Conservation (phyloP, 2,113 vertebrate species). For the Anoura caudifer region DNA sequence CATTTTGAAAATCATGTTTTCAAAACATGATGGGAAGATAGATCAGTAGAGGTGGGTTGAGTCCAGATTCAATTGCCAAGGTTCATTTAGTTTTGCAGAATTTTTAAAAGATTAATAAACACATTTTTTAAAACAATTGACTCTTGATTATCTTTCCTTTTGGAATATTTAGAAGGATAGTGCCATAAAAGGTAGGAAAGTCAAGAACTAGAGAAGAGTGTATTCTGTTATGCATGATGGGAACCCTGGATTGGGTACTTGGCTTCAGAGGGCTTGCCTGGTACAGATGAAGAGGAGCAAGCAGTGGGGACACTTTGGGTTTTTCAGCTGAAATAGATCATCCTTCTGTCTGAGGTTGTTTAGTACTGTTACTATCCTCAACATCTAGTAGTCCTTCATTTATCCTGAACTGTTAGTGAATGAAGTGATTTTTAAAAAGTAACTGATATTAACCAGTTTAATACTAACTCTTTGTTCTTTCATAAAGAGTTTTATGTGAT, state of each 20-base stretch:
- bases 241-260: background rate
- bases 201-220: background rate
- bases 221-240: background rate
- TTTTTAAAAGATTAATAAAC: background rate
- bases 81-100: background rate
- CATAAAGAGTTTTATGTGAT: background rate
- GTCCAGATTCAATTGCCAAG: background rate
- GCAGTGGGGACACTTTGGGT: background rate
- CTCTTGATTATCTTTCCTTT: background rate
- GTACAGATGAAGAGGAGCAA: background rate
- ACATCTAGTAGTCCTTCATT: background rate
- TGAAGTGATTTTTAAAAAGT: conserved; percentile 9
- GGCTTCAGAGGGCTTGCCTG: background rate
- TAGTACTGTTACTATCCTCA: background rate
- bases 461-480: conserved; percentile 35
- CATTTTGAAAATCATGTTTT: conserved; percentile 2
- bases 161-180: background rate
- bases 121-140: background rate
- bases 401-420: conserved; percentile 23
- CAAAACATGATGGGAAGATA: background rate
- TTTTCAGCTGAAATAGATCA: background rate
- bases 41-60: background rate
- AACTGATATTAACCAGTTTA: background rate
- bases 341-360: background rate
- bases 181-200: background rate